phyloP scores from a whole-genome alignment of 2,888 invertebrate species.

The Cantharis rustica region DNA sequence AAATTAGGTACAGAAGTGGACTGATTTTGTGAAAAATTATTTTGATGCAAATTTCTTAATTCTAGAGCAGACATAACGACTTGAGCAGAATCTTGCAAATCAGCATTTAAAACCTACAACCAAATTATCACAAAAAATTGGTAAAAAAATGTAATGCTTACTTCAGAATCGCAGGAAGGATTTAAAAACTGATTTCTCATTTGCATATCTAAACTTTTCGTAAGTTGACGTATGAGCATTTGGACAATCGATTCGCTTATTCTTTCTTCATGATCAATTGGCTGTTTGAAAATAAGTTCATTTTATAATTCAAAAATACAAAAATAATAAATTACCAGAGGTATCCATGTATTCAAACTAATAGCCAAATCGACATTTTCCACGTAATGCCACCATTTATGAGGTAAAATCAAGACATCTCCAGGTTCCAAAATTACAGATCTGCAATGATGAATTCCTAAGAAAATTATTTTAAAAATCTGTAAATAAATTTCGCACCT shows the following conservation, averaged over 20 bases:
- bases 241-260: constrained; percentile 70
- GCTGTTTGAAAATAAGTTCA: constrained; percentile 41
- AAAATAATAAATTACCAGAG: constrained; percentile 64
- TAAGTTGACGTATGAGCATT: constrained; percentile 66
- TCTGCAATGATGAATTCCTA: constrained; percentile 43
- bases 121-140: neutral
- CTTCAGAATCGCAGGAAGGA: constrained; percentile 2
- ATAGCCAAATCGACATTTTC: constrained; percentile 78
- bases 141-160: neutral
- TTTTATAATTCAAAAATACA: neutral
- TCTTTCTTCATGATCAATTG: constrained; percentile 59
- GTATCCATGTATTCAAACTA: constrained; percentile 73
- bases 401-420: constrained; percentile 86
- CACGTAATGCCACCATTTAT: constrained; percentile 98
- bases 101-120: neutral
- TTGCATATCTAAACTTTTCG: constrained; percentile 60
- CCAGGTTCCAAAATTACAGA: constrained; percentile 77
- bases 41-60: neutral
- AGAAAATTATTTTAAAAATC: constrained; percentile 4
- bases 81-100: neutral
- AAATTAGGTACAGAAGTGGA: neutral
- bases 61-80: neutral
- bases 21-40: neutral
- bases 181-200: constrained; percentile 61
- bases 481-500: constrained; percentile 47